Evolutionary conservation across 2,888 invertebrate species (phyloP), one percentile per base, ranked within the genome.

Genomic region (Priocnemis perturbator): DNA sequence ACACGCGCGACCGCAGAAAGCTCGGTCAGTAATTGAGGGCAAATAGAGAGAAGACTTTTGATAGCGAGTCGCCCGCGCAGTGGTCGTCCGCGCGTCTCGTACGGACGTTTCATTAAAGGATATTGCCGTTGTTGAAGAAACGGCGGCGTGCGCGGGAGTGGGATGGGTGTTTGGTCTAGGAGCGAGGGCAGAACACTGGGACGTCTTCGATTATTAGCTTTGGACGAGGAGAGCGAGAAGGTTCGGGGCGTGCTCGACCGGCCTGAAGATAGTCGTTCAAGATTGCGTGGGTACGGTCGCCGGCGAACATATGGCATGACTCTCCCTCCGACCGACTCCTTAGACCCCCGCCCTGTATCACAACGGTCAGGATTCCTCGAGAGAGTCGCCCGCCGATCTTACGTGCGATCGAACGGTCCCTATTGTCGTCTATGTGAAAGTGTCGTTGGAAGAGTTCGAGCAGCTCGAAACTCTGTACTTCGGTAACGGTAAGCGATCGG

Each of bases 81-180:
- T 20, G 53, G 64, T 73, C 72, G 62, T 76, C 71, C 56, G 58
- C 53, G 57, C 56, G 69, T 48, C 59, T 37, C 56, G 67, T 73
- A 72, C 71, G 71, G 81, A 78, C 81, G 79, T 85, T 85, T 82
- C 81, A 83, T 82, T 82, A 84, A 77, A 76, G 78, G 77, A 81
- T 82, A 82, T 83, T 81, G 82, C 78, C 62, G 48, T 61, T 61
- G 56, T 56, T 62, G 55, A 47, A 50, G 52, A 19, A 26, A 30
- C 23, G 23, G 21, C 44, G 59, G 21, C 44, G 59, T 2, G 26
- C 20, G 4, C 17, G 4, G 45, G 23, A 17, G 30, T 58, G 52
- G 14, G 19, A 19, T 9, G 56, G 19, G 44, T n/a, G n/a, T 70
- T 61, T 37, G 59, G 52, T 53, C 61, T 66, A 71, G 61, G 52